A percentile compares a stretch with the other conserved stretches of the same genome.
Evolutionary conservation across 2,113 vertebrate genomes (phyloP).

Genomic region (Neolamprologus fasciatus): DNA sequence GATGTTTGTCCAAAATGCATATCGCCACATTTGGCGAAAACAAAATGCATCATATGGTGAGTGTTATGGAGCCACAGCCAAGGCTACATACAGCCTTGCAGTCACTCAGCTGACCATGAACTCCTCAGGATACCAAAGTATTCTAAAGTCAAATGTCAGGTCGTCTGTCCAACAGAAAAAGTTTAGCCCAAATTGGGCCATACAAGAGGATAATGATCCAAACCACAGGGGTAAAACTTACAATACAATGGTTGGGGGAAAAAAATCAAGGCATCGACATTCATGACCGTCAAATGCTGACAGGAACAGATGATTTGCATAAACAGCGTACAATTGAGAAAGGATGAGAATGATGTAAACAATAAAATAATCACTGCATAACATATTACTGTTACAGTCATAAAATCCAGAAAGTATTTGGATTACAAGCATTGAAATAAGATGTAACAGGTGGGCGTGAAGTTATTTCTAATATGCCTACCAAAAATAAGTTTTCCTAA

Average conservation of each 20-base stretch:
- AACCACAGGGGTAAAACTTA: not conserved
- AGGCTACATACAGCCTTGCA: not conserved
- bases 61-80: not conserved
- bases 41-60: not conserved
- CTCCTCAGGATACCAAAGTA: not conserved
- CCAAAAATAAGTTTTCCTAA: not conserved
- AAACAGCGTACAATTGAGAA: not conserved
- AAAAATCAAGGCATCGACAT: not conserved
- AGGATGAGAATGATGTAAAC: not conserved
- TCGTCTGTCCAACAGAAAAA: not conserved
- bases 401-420: not conserved
- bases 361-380: not conserved
- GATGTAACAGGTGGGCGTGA: not conserved
- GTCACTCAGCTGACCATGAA: not conserved
- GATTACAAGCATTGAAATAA: not conserved
- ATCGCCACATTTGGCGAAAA: not conserved
- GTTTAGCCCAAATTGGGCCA: not conserved
- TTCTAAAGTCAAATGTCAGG: not conserved
- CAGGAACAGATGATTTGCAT: constrained; percentile 21
- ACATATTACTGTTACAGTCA: not conserved
- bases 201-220: not conserved
- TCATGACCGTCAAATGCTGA: not conserved
- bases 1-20: not conserved
- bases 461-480: not conserved
- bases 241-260: rapidly evolving